Conservation (phyloP, 35 echinoderm and acorn worm genomes). For the Strongylocentrotus purpuratus region DNA sequence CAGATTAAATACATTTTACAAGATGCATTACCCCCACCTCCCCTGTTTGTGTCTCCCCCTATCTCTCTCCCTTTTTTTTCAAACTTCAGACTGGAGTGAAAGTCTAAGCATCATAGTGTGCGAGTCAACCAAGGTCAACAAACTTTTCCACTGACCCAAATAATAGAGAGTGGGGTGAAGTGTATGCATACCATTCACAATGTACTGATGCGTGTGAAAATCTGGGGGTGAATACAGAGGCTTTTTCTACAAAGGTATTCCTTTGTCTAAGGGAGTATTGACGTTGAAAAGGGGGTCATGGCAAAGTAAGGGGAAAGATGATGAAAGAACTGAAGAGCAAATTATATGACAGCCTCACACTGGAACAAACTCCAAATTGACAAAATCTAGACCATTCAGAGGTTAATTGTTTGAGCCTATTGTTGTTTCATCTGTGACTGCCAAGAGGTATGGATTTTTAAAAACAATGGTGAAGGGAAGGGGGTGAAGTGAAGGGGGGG, state of each 20-base stretch:
- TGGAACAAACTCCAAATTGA: too few relatives aligned
- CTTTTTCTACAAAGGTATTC: not conserved
- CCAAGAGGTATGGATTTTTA: too few relatives aligned
- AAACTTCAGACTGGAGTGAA: constrained; percentile 10
- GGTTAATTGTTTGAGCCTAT: too few relatives aligned
- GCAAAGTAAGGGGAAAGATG: not conserved
- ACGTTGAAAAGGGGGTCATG: not conserved
- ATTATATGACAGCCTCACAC: too few relatives aligned
- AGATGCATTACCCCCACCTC: not conserved
- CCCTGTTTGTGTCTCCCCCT: not conserved
- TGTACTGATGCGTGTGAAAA: too few relatives aligned
- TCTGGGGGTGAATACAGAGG: too few relatives aligned
- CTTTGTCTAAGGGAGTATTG: not conserved
- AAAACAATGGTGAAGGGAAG: too few relatives aligned
- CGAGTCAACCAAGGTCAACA: constrained; percentile 37
- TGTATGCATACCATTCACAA: too few relatives aligned
- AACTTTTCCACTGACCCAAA: constrained; percentile 23
- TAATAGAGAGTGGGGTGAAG: not conserved
- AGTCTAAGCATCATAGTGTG: not conserved
- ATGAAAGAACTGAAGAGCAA: not conserved
- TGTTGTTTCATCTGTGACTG: too few relatives aligned
- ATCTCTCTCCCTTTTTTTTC: not conserved
- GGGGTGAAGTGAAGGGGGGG: too few relatives aligned
- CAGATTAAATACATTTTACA: not conserved
- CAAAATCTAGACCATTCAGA: too few relatives aligned